Percentiles rank a stretch among this genome's conserved stretches.
Conservation (phyloP, 2,888 invertebrate species). For the Meloe dianella region DNA sequence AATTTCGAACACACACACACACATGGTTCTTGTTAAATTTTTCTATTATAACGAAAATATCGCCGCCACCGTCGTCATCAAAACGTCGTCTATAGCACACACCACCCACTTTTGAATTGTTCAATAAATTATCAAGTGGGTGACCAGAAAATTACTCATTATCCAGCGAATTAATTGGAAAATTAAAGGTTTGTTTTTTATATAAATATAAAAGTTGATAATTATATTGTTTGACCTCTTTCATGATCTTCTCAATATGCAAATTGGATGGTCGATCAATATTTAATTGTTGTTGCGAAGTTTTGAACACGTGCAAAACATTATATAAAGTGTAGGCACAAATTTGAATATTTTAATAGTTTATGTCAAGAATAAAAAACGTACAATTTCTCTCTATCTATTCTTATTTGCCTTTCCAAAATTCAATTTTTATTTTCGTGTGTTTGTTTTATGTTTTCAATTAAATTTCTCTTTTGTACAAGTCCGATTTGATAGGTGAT, state of each 20-base stretch:
- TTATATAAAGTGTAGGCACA: not conserved
- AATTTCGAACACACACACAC: slow-evolving; percentile 1
- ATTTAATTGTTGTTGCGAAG: slow-evolving; percentile 3
- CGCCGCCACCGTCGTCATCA: not conserved
- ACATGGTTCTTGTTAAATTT: slow-evolving; percentile 7
- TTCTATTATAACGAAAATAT: not conserved
- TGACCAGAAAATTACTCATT: slow-evolving; percentile 1
- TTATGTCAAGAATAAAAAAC: not conserved
- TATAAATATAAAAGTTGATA: not conserved
- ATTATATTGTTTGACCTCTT: not conserved
- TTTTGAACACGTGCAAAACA: not conserved
- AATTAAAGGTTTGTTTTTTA: not conserved
- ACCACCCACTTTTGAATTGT: not conserved
- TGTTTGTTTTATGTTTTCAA: not conserved
- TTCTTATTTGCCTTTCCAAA: not conserved
- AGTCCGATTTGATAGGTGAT: slow-evolving; percentile 21
- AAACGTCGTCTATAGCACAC: not conserved
- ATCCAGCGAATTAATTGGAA: not conserved
- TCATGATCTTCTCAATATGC: not conserved
- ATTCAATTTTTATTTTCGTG: not conserved
- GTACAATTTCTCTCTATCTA: not conserved
- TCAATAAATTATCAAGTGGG: not conserved
- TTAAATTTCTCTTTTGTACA: slow-evolving; percentile 4
- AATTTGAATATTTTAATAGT: not conserved
- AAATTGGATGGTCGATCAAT: not conserved